phyloP scores from a whole-genome alignment of 2,113 vertebrate species.

The Copsychus sechellarum region DNA sequence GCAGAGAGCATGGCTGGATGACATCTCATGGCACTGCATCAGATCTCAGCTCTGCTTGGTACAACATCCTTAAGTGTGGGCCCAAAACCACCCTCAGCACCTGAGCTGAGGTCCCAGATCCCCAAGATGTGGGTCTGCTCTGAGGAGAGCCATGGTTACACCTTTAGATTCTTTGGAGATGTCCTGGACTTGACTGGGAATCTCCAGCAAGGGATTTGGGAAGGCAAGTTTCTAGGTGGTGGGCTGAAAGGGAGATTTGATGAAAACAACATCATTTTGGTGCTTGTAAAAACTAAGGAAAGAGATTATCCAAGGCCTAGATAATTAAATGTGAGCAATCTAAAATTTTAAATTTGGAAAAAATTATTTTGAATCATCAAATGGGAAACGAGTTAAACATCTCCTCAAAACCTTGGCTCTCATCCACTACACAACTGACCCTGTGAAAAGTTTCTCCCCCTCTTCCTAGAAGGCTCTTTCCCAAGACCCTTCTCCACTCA shows the following conservation, averaged over 20 bases:
- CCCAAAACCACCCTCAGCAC: background rate
- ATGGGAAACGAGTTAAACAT: background rate
- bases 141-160: background rate
- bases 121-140: background rate
- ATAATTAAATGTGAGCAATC: background rate
- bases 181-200: accelerated
- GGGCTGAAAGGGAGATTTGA: background rate
- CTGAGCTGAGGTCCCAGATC: background rate
- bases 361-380: background rate
- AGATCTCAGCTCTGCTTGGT: background rate
- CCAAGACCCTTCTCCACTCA: background rate
- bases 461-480: background rate
- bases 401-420: background rate
- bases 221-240: background rate
- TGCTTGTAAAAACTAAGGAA: background rate
- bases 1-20: background rate
- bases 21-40: background rate
- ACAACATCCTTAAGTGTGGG: background rate
- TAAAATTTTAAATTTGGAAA: background rate
- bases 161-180: background rate
- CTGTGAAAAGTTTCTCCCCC: background rate
- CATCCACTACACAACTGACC: background rate
- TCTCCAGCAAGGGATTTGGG: background rate
- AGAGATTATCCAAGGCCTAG: background rate
- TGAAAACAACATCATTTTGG: background rate